Base-by-base conservation (phyloP, 2,888 invertebrate species). In the Lochmaea crataegi region DNA sequence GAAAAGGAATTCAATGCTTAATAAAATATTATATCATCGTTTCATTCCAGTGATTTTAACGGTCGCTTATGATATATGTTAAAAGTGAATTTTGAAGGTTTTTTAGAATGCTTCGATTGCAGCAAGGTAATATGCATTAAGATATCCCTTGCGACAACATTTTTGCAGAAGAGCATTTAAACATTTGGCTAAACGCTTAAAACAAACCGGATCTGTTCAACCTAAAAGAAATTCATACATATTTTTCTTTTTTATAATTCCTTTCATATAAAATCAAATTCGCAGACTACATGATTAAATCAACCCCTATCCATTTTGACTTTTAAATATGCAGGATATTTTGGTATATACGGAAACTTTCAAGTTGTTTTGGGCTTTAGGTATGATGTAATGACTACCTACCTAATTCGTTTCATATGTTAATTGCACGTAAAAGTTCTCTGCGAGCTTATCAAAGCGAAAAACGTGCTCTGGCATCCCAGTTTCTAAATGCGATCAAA, bases 291-390 rank as follows among this genome's bases (percentile, higher is more conserved):
- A 22, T 67, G n/a, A 67, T 67, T 57, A 42, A 67, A 67, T 38
- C 41, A 18, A 41, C 67, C 42, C 18, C 38, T 41, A 67, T 67
- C 57, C 67, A 58, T 58, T 67, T 67, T 42, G 42, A 57, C 58
- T 67, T 67, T 67, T 58, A 67, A 67, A 67, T 58, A 58, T 57
- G n/a, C 42, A 42, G 51, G 41, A 41, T 67, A 56, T 66, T 66
- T 26, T 7, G 26, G 16, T 45, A 11, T 16, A 65, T 26, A 16
- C 53, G 18, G 11, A 56, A 60, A 60, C 32, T 60, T 60, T 38
- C 60, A 60, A 60, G 60, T 60, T 60, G 60, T 41, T 42, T 38
- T 9, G 60, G 58, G 26, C 26, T 22, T 18, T 5, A 65, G 14
- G 5, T 12, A 22, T 1, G 45, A 41, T 12, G 26, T 42, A 45